Evolutionary conservation across 2,797 vertebrate genomes (phyloP), one percentile per base, ranked within the genome.

Genomic region (Morus bassanus): DNA sequence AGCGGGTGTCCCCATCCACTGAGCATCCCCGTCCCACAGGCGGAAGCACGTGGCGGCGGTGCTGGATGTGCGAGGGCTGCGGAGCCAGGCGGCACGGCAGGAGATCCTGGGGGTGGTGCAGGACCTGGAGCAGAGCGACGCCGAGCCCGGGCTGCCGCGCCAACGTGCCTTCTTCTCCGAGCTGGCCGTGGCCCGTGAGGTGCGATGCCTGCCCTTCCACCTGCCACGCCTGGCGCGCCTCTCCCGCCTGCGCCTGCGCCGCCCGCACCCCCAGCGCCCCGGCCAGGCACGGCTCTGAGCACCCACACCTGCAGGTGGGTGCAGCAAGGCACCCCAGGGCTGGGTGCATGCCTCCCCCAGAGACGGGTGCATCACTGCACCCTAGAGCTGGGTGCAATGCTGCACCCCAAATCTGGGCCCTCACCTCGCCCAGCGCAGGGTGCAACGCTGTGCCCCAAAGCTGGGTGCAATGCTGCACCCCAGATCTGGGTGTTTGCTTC

Each of bases 81-180:
- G 98, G 9, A 98, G 98, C 24, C 98, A 98, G 28, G 86, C 93
- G 1, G 98, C 98, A 37, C 98, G 99, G 1, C 99, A 99, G 65
- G 98, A 99, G 97, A 99, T 99, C 95, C 96, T 99, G 83, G 99
- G 98, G 10, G 98, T 99, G 31, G 97, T 99, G 77, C 98, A 98
- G 79, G 98, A 99, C 94, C 97, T 99, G 76, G 99, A 99, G 94
- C 98, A 97, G 92, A 79, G 61, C 0, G 96, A 93, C 8, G 94
- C 92, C 8, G 88, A 88, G 0, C 39, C 87, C 7, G 91, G 91
- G 0, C 94, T 97, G 10, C 81, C 98, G 18, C 98, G 98, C 7
- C 98, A 98, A 69, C 98, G 72, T 0, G 97, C 98, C 54, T 98
- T 99, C 78, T 99, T 99, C 84, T 92, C 98, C 0, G 99, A 99